Base-by-base conservation (phyloP, 1,140 invertebrate genomes). In the Tetragnatha versicolor region DNA sequence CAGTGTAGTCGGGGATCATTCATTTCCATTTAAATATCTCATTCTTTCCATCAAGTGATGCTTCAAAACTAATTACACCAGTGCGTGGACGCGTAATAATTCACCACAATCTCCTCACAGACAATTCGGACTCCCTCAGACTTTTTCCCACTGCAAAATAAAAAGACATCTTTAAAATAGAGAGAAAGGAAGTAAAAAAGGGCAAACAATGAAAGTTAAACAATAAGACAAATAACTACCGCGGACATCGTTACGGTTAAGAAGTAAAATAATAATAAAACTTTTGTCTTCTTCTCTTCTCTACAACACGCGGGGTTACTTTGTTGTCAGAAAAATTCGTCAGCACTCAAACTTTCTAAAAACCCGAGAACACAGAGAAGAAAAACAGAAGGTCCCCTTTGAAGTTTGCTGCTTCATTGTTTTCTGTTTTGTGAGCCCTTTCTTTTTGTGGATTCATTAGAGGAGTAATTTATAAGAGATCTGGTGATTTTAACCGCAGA, bases 251-350 rank as follows among this genome's bases (percentile, higher is more conserved):
- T 72, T 72, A 58, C 49, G 53, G 69, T 55, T 58, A 33, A 17
- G 49, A 58, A 72, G 37, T 39, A 72, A 72, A 72, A 55, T 58
- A 58, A 37, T 63, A 63, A 72, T 72, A 72, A 72, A 72, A 69
- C 66, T 53, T 68, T 31, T 55, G 69, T 72, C 69, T 6, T 58
- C 35, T 37, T 72, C 25, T 17, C n/a, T 37, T 17, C 31, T n/a
- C 51, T 35, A 58, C 60, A 72, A 72, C 55, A 58, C 35, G 22
- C 33, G 27, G 22, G 47, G 69, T 72, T 72, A 72, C 69, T 72
- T 58, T 72, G 69, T 58, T 72, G 69, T 72, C 69, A 72, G 69
- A 72, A 58, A 72, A 72, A 72, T 58, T n/a, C 35, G 39, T 58
- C 53, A 33, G 22, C 69, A 72, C 69, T 72, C 53, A 58, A 72